phyloP scores from a whole-genome alignment of 2,888 invertebrate species.

The Colletes collaris region DNA sequence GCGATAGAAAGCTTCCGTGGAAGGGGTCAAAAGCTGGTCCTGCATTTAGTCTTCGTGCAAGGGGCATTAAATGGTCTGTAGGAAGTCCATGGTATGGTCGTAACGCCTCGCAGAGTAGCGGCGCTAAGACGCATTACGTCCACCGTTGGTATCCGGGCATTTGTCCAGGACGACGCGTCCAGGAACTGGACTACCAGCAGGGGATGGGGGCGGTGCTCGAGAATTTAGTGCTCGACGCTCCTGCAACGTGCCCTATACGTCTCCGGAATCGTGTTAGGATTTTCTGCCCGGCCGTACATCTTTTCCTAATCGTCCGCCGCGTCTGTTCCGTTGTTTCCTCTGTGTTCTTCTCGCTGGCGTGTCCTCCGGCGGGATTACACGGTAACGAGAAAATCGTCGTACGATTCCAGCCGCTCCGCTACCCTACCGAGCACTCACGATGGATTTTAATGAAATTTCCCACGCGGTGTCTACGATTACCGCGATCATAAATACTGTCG shows the following conservation, averaged over 20 bases:
- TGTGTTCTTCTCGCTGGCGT: neutral
- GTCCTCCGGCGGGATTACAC: neutral
- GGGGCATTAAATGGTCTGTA: conserved; percentile 54
- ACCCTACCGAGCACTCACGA: no score
- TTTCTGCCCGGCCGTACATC: conserved; percentile 50
- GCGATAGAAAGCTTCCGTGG: conserved; percentile 1
- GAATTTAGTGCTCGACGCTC: conserved; percentile 74
- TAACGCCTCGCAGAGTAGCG: conserved; percentile 61
- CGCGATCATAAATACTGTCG: no score
- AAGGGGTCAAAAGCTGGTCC: conserved; percentile 31
- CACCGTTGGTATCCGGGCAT: conserved; percentile 82
- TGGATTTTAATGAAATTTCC: no score
- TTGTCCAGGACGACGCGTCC: conserved; percentile 81
- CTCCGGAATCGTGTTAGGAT: conserved; percentile 62
- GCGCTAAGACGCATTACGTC: conserved; percentile 82
- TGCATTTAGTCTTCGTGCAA: conserved; percentile 33
- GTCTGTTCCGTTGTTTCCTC: conserved; percentile 8
- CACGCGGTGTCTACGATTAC: no score
- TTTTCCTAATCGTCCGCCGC: conserved; percentile 46
- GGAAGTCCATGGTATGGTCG: conserved; percentile 51
- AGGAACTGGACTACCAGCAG: conserved; percentile 74
- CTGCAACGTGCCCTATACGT: conserved; percentile 34
- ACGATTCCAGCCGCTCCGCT: no score
- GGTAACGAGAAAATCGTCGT: conserved; percentile 1
- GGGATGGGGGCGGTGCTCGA: conserved; percentile 52